These are phyloP conservation scores for Himalopsyche kuldschensis DNA, from an alignment of 2,888 invertebrate species.

Conservation along the genomic window DNA sequence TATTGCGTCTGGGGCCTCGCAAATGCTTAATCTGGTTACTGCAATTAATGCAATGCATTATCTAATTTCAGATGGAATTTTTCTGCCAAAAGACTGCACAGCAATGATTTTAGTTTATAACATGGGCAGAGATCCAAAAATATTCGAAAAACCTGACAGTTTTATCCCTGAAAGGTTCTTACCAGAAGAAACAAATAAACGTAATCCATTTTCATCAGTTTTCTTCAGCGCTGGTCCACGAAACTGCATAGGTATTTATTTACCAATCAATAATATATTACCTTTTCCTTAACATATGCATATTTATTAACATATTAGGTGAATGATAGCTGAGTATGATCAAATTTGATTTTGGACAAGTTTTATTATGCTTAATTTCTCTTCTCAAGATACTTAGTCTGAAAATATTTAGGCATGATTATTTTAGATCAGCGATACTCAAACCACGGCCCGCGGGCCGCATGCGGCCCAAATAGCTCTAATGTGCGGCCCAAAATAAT, in stretches of 20 bases:
- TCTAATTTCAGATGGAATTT: conserved; percentile 29
- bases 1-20: too few relatives aligned
- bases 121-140: conserved; percentile 33
- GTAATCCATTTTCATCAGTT: conserved; percentile 34
- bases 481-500: too few relatives aligned
- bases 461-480: too few relatives aligned
- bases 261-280: not conserved
- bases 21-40: too few relatives aligned
- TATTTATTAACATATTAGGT: too few relatives aligned
- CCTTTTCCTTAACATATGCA: too few relatives aligned
- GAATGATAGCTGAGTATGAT: too few relatives aligned
- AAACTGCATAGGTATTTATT: conserved; percentile 39
- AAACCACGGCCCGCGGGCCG: too few relatives aligned
- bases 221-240: conserved; percentile 39
- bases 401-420: not conserved
- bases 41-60: not conserved
- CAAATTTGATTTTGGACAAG: too few relatives aligned
- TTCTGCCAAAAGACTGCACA: conserved; percentile 21
- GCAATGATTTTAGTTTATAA: conserved; percentile 18
- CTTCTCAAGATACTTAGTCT: not conserved
- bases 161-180: conserved; percentile 39
- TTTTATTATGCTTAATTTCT: not conserved
- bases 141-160: conserved; percentile 35
- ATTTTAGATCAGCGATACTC: too few relatives aligned
- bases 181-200: conserved; percentile 30